Percentiles rank a stretch among this genome's conserved stretches.
phyloP scores from a whole-genome alignment of 2,888 invertebrate genomes.

The Oligia fasciuncula region DNA sequence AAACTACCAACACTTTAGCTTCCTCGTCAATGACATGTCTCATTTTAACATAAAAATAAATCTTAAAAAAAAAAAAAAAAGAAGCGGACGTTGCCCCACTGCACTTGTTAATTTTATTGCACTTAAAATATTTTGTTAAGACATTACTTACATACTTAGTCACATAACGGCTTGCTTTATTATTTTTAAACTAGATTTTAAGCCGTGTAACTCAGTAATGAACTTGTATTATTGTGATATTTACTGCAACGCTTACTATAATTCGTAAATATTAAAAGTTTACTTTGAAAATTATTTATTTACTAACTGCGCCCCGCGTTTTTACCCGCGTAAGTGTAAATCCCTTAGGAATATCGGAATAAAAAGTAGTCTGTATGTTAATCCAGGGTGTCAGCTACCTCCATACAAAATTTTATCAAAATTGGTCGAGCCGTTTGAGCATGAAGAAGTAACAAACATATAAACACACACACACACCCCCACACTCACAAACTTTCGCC shows the following conservation, averaged over 20 bases:
- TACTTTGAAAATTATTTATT: not conserved
- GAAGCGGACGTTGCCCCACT: conserved; percentile 19
- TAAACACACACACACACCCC: too few relatives aligned
- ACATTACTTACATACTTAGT: conserved; percentile 26
- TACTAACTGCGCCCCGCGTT: not conserved
- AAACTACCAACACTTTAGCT: not conserved
- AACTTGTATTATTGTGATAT: conserved; percentile 11
- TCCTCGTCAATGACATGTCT: conserved; percentile 20
- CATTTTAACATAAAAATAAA: conserved; percentile 33
- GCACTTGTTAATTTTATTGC: conserved; percentile 34
- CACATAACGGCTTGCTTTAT: conserved; percentile 19
- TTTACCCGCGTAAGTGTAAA: too few relatives aligned
- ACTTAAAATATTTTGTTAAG: conserved; percentile 48
- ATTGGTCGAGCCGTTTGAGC: too few relatives aligned
- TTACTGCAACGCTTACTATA: not conserved
- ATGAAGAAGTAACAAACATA: too few relatives aligned
- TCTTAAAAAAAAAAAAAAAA: conserved; percentile 37
- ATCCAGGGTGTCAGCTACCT: too few relatives aligned
- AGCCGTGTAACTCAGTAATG: conserved; percentile 16
- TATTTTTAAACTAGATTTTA: conserved; percentile 15
- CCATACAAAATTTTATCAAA: too few relatives aligned
- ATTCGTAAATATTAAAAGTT: not conserved
- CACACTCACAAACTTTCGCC: too few relatives aligned
- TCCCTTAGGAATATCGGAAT: too few relatives aligned
- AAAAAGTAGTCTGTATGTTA: too few relatives aligned